Conservation (phyloP, 2,888 invertebrate species). For the Lepidocyrtinus sp. region DNA sequence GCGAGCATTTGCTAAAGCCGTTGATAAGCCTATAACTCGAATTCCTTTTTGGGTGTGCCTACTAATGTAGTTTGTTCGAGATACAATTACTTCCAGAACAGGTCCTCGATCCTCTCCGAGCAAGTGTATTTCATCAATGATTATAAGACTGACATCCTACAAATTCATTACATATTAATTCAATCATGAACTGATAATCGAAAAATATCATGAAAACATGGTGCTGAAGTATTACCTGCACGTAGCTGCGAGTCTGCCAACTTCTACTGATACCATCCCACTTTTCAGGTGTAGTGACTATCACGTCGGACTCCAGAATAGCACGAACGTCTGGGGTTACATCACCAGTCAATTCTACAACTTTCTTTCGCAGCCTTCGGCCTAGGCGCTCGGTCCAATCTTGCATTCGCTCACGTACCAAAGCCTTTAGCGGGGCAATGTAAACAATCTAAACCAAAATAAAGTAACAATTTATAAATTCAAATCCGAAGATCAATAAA, state of each 20-base stretch:
- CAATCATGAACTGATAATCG: too few species aligned
- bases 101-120: conserved; percentile 92
- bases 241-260: conserved; percentile 97
- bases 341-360: conserved; percentile 97
- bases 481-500: conserved; percentile 3
- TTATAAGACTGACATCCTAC: conserved; percentile 86
- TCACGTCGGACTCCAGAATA: conserved; percentile 88
- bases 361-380: conserved; percentile 81
- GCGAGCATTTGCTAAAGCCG: conserved; percentile 95
- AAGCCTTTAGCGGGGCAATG: conserved; percentile 97
- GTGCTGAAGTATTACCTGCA: conserved; percentile 76
- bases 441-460: conserved; percentile 83
- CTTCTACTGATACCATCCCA: conserved; percentile 99
- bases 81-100: conserved; percentile 97
- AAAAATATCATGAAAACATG: background rate
- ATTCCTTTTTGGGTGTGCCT: conserved; percentile 87
- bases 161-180: conserved; percentile 17
- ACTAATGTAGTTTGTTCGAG: conserved; percentile 96
- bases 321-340: conserved; percentile 89
- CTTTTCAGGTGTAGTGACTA: conserved; percentile 99
- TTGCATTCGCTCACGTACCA: conserved; percentile 95
- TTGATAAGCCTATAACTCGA: conserved; percentile 95
- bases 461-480: conserved; percentile 62
- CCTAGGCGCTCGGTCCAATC: conserved; percentile 93
- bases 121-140: conserved; percentile 99